Conservation (phyloP, 2,113 vertebrate species). For the Campylomormyrus tamandua region DNA sequence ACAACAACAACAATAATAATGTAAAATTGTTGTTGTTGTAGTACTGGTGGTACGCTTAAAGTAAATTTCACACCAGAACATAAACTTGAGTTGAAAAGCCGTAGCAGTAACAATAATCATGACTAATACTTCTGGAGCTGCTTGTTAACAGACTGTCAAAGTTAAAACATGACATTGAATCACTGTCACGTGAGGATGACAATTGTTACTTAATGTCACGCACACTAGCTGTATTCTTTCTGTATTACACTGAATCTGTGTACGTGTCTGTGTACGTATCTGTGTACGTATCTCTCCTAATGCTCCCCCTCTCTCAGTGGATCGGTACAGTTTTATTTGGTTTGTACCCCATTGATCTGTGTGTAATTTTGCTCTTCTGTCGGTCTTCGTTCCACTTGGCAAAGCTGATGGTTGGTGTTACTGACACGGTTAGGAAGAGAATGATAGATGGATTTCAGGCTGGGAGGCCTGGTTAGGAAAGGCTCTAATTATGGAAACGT, state of each 20-base stretch:
- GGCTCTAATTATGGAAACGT: background rate
- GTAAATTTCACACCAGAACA: background rate
- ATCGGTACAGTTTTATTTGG: background rate
- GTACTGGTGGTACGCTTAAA: background rate
- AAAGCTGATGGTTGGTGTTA: background rate
- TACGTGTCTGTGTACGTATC: background rate
- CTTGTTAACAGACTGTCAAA: background rate
- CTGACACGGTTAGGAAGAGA: background rate
- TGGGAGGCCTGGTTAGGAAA: background rate
- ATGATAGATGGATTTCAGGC: background rate
- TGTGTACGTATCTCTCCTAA: background rate
- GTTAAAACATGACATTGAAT: background rate
- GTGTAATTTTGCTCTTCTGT: background rate
- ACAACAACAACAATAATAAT: background rate
- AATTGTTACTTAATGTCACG: background rate
- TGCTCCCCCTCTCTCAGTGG: background rate
- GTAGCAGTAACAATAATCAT: background rate
- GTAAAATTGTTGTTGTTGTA: background rate
- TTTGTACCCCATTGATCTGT: background rate
- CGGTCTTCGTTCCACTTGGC: background rate
- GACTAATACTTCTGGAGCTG: background rate
- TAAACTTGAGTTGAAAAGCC: background rate
- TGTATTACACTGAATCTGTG: background rate
- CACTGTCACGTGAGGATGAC: background rate
- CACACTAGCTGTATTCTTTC: background rate